Evolutionary conservation across 2,888 invertebrate genomes (phyloP), one percentile per base, ranked within the genome.

Genomic region (Punctoribates punctum): DNA sequence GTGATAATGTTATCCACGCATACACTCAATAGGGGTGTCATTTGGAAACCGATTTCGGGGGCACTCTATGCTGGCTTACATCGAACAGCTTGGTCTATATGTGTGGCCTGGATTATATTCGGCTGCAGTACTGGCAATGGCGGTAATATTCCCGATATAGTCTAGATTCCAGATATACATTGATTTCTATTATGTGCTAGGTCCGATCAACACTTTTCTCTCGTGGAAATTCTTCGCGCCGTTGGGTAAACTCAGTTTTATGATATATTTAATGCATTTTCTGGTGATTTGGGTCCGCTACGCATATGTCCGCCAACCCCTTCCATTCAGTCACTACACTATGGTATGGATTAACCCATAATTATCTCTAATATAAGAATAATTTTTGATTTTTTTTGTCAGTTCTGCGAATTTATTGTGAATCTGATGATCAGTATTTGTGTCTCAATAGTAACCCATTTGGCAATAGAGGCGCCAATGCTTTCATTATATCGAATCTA

Each of bases 11-110:
- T 76, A 5, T 73, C 29, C 15, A 75, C 75, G n/a, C 60, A 77
- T 25, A 20, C 34, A 13, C 74, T 76, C 23, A 77, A 76, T 29
- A 48, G 38, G 13, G 76, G 75, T 9, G 1, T 29, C 0, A 25
- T 29, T 17, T 76, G 75, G 75, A 15, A 54, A 4, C 65, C 73
- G 3, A 8, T 73, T 4, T 48, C 65, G 9, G 46, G 65, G 3
- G 73, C 73, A 15, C n/a, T 77, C 11, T 80, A 80, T 38, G 79
- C 79, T n/a, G 78, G 79, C 5, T 46, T 78, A 20, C 80, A 80
- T 65, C 72, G 80, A 48, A 77, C 78, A 0, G 73, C 77, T 4
- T 80, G 79, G 74, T 73, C 78, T 17, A 17, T 78, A 8, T 77
- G 77, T 4, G 48, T 80, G 0, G 77, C 78, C 0, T 80, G 79